A percentile compares a stretch with the other conserved stretches of the same genome.
These are phyloP conservation scores for Oceanodroma leucorhoa DNA, from an alignment of 2,797 vertebrate genomes.

Conservation along the genomic window DNA sequence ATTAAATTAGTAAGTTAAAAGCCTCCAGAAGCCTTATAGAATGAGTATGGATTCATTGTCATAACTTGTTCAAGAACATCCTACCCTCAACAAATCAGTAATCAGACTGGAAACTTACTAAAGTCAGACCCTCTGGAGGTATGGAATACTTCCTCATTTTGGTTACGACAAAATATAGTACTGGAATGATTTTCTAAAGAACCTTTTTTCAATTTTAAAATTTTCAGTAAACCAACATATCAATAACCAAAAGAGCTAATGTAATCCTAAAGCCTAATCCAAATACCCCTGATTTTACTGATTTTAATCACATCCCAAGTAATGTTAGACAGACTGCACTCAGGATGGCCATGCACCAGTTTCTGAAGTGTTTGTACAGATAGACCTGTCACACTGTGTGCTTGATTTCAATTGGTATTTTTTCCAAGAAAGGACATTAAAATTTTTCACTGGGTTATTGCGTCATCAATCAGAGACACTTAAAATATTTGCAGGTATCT, in stretches of 20 bases:
- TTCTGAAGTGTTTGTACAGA: not conserved
- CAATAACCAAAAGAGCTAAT: not conserved
- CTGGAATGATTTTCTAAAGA: not conserved
- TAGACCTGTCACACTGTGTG: rapidly evolving
- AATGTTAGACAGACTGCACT: not conserved
- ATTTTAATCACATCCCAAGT: not conserved
- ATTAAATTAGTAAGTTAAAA: not conserved
- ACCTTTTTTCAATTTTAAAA: not conserved
- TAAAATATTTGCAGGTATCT: not conserved
- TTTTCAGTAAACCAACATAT: not conserved
- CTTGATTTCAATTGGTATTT: not conserved
- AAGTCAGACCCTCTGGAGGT: not conserved
- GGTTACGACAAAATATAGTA: not conserved
- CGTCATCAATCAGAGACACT: not conserved
- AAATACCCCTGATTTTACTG: not conserved
- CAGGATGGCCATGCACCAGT: not conserved
- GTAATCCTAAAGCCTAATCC: not conserved
- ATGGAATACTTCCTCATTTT: not conserved
- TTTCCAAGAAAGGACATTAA: not conserved
- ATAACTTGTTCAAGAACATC: not conserved
- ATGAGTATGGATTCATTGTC: not conserved
- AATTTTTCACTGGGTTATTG: not conserved
- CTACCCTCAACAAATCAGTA: not conserved
- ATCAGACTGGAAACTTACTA: not conserved
- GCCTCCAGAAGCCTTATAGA: not conserved